phyloP scores from a whole-genome alignment of 2,113 vertebrate species.

The Pangasianodon gigas region DNA sequence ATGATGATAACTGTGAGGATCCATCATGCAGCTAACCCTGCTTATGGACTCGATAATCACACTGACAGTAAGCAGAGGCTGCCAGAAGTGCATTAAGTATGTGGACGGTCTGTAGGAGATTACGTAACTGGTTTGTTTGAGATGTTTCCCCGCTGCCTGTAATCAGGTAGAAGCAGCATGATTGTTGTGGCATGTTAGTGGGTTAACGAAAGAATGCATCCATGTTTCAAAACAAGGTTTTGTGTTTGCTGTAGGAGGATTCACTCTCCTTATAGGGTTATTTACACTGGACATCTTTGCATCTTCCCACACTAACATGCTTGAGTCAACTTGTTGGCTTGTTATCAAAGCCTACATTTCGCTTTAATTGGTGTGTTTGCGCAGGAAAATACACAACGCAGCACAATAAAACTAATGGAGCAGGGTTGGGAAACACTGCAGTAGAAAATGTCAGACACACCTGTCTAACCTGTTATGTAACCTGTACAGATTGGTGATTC shows the following conservation, averaged over 20 bases:
- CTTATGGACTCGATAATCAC: background rate
- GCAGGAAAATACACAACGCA: background rate
- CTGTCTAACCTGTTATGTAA: conserved; percentile 16
- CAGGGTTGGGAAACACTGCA: background rate
- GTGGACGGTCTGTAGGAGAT: background rate
- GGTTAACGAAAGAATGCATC: background rate
- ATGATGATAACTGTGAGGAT: background rate
- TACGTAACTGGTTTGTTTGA: background rate
- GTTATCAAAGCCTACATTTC: background rate
- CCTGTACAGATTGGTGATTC: background rate
- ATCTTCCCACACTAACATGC: too few species aligned
- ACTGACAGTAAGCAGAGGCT: background rate
- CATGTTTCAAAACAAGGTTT: conserved; percentile 19
- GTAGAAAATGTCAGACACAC: background rate
- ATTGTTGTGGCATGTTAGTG: background rate
- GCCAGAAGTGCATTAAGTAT: background rate
- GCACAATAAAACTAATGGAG: background rate
- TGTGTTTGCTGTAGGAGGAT: background rate
- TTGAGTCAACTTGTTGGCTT: background rate
- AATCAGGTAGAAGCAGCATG: conserved; percentile 5
- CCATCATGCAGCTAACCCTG: background rate
- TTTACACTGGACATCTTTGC: background rate
- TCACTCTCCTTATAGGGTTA: background rate
- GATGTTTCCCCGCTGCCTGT: background rate
- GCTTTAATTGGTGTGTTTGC: background rate